Evolutionary conservation across 2,113 vertebrate genomes (phyloP).

Genomic region (Solea solea): DNA sequence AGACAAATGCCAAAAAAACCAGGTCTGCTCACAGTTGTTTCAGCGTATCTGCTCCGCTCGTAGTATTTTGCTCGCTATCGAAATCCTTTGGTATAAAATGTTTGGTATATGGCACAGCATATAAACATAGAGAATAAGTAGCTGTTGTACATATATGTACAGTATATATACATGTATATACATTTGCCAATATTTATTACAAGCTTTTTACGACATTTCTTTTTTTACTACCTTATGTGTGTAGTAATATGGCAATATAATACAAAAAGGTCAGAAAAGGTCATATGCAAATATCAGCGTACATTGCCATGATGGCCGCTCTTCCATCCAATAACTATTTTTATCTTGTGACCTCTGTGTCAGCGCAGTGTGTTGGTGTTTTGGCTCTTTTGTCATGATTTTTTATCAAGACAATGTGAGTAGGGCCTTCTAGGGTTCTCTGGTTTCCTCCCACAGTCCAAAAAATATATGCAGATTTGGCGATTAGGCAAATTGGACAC

Average conservation of each 20-base stretch:
- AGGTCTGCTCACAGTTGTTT: conserved; percentile 14
- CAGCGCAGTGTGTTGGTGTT: too few relatives aligned
- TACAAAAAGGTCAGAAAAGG: neutral
- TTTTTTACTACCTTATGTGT: neutral
- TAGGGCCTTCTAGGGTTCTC: too few relatives aligned
- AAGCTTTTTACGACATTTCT: neutral
- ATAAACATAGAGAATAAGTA: neutral
- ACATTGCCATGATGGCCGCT: neutral
- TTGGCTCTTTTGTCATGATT: too few relatives aligned
- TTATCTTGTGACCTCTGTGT: too few relatives aligned
- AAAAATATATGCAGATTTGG: too few relatives aligned
- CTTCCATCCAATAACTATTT: too few relatives aligned
- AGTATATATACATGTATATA: neutral
- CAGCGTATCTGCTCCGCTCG: neutral
- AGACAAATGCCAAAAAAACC: conserved; percentile 7
- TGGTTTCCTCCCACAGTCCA: too few relatives aligned
- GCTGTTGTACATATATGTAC: neutral
- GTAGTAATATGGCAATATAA: neutral
- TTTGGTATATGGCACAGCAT: too few relatives aligned
- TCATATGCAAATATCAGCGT: neutral
- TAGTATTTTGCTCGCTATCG: neutral
- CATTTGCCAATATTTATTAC: neutral
- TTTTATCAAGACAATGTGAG: too few relatives aligned
- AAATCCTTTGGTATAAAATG: neutral
- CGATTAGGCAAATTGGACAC: too few relatives aligned